These are phyloP conservation scores for Tiphia femorata DNA, from an alignment of 2,888 invertebrate species.

Conservation along the genomic window DNA sequence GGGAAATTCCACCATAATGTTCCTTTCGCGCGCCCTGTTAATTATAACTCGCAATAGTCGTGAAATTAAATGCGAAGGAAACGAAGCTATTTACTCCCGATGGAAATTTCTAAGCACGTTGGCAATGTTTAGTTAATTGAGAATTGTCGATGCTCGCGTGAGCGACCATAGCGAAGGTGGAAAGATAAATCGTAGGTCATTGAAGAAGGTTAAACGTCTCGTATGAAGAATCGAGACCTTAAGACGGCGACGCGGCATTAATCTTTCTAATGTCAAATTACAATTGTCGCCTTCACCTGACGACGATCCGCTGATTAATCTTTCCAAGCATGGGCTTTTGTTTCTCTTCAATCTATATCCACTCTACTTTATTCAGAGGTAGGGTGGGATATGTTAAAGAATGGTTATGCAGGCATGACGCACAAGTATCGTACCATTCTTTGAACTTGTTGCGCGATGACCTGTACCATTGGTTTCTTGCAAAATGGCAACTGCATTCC, in stretches of 20 bases:
- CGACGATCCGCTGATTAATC: slow-evolving; percentile 26
- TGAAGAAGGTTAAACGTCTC: slow-evolving; percentile 9
- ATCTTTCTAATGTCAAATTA: slow-evolving; percentile 19
- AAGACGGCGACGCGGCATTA: slow-evolving; percentile 17
- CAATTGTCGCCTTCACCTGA: slow-evolving; percentile 11
- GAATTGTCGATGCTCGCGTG: no score
- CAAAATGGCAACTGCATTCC: slow-evolving; percentile 6
- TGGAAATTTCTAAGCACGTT: no score
- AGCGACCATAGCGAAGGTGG: no score
- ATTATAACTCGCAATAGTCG: no score
- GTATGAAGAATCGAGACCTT: slow-evolving; percentile 4
- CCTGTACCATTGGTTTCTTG: background rate
- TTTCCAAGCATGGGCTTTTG: slow-evolving; percentile 9
- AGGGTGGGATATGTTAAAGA: no score
- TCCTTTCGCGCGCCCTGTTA: background rate
- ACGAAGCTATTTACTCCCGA: no score
- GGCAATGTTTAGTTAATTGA: no score
- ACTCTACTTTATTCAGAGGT: no score
- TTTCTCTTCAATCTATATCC: slow-evolving; percentile 13
- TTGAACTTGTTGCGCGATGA: background rate
- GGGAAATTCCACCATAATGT: background rate
- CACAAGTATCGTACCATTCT: background rate
- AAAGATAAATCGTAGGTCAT: background rate
- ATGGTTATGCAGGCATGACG: background rate
- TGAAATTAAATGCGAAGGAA: no score